Evolutionary conservation across 2,888 invertebrate genomes (phyloP), one percentile per base, ranked within the genome.

Genomic region (Netelia inedita): DNA sequence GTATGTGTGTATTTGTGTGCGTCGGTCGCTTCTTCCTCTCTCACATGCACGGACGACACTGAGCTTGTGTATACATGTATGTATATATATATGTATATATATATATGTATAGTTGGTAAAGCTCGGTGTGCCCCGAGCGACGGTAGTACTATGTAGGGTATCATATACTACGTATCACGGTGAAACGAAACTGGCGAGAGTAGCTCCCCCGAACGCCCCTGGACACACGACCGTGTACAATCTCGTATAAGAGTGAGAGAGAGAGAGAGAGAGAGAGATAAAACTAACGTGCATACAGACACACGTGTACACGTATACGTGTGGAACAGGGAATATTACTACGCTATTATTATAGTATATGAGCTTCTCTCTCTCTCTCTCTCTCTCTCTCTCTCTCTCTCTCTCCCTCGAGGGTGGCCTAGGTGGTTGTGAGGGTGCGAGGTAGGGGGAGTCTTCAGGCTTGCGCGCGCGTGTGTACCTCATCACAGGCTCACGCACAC

Each of bases 111-210:
- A 28, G 63, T 41, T 41, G 65, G 65, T 28, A 28, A 28, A 28
- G 21, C 11, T 2, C 43, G 71, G 5, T 41, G 61, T 68, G 11
- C 28, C 28, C 5, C 21, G 63, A 65, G 65, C 28, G 21, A 66
- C 71, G 23, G 57, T 66, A 43, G 65, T 71, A 79, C 79, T 55
- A 72, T 72, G 65, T 79, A n/a, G 65, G 19, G 21, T 46, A 46
- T 53, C n/a, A 23, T n/a, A 69, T 68, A 63, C 28, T 88, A 88
- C 89, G 88, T 59, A 43, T 68, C 14, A 72, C 82, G 78, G 71
- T 83, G 85, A 82, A 66, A 75, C 76, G 69, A 74, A 46, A 46
- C 66, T 79, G 28, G 66, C 83, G 71, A 69, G 71, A 79, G 72
- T 82, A 61, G 80, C 82, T 68, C 71, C 43, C 43, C 14, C 65